Evolutionary conservation across 2,113 vertebrate genomes (phyloP), one percentile per base, ranked within the genome.

Genomic region (Poicephalus meyeri): DNA sequence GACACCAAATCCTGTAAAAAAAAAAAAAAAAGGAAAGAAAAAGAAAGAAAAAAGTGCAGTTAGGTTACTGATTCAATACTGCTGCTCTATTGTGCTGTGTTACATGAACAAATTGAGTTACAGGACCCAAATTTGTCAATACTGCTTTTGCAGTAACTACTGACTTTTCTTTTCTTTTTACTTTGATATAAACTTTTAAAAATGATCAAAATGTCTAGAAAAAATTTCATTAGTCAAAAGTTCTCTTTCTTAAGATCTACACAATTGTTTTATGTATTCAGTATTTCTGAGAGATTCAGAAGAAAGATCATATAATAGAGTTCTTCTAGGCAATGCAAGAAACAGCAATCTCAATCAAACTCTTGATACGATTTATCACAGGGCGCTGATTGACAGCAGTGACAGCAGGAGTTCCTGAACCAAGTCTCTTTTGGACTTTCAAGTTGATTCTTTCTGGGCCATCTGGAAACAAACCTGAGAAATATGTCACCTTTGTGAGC

Each of bases 401-500:
- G 70, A 91, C 70, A 95, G 70, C 47, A 86, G 63, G 50, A 69
- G 25, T 35, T 86, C n/a, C 71, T 80, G 80, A 94, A 95, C 26
- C 18, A 86, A 91, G 13, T 42, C 37, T 76, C 53, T 72, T 64
- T 96, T 95, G 81, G 74, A 55, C 20, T 76, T 56, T 16, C 19
- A 77, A 87, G 16, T 13, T n/a, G 28, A 50, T 79, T 80, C 52
- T 87, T 86, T 81, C 69, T 81, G 49, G 80, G 42, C 92, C 84
- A 76, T 95, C 88, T 95, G 93, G 89, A 94, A 95, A 44, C 58
- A 85, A 95, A 92, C 70, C 35, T 76, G 61, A 92, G 49, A 56
- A 95, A 55, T 55, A 84, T 87, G 74, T 52, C 61, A 85, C 88
- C 47, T 85, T 41, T 56, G 7, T 72, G 41, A 87, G 70, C 44